Evolutionary conservation across 2,113 vertebrate genomes (phyloP).

Genomic region (Balaeniceps rex): DNA sequence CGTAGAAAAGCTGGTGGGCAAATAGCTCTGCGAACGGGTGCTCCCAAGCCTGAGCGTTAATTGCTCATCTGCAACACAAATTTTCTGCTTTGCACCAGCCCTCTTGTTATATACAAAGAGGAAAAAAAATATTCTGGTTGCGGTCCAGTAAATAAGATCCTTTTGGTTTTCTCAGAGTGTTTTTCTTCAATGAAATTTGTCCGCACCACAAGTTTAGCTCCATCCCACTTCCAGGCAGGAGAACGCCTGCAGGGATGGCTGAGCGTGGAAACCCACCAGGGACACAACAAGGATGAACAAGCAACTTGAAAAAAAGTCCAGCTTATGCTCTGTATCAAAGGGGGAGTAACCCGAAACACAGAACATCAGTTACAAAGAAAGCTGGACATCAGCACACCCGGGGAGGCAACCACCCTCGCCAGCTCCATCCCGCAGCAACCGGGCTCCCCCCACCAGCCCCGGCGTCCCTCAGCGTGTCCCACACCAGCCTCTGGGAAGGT

Average conservation of each 20-base stretch:
- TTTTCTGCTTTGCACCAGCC: neutral
- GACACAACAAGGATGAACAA: fast-evolving
- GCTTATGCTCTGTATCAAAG: neutral
- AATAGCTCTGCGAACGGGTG: neutral
- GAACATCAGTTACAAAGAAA: neutral
- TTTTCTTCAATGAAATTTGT: neutral
- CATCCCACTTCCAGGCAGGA: neutral
- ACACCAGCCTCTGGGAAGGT: neutral
- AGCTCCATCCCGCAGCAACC: neutral
- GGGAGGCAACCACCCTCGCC: too few species aligned
- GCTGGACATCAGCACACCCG: too few species aligned
- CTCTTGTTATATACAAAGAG: neutral
- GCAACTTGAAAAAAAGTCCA: too few species aligned
- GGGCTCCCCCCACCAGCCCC: neutral
- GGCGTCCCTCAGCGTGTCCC: fast-evolving
- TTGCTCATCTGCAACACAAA: neutral
- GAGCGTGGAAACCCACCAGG: fast-evolving
- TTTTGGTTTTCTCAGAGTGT: neutral
- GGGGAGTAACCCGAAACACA: neutral
- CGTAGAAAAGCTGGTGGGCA: neutral
- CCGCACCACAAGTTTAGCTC: neutral
- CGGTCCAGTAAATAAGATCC: neutral
- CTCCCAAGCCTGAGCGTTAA: neutral
- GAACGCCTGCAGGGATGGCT: too few species aligned
- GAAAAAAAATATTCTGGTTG: neutral